phyloP scores from a whole-genome alignment of 2,888 invertebrate species.

The Tupiocoris notatus region DNA sequence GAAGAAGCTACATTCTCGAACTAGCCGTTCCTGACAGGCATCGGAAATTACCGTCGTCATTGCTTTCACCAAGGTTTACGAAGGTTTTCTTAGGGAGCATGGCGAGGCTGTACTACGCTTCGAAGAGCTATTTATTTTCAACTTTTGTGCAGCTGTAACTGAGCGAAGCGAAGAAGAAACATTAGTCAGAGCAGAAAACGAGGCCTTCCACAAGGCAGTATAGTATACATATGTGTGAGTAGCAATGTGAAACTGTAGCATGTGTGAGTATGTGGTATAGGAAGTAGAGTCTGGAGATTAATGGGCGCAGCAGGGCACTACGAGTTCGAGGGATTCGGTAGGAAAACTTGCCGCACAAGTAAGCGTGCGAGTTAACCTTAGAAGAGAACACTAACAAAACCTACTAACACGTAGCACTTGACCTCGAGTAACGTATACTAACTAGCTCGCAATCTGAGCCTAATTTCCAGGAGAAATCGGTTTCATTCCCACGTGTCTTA shows the following conservation, averaged over 20 bases:
- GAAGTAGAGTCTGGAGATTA: neutral
- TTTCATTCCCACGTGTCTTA: neutral
- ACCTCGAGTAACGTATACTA: neutral
- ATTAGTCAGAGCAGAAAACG: conserved; percentile 15
- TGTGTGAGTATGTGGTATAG: neutral
- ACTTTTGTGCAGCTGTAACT: conserved; percentile 24
- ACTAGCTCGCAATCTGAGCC: neutral
- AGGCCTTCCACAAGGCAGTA: too few relatives aligned
- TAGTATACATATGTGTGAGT: too few relatives aligned
- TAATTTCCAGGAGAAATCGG: neutral
- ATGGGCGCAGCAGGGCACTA: neutral
- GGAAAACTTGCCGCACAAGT: neutral
- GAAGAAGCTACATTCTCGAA: too few relatives aligned
- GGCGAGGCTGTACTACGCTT: neutral
- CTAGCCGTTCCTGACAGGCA: too few relatives aligned
- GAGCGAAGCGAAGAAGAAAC: conserved; percentile 13
- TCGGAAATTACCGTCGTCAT: too few relatives aligned
- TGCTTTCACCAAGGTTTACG: too few relatives aligned
- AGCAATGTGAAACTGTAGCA: neutral
- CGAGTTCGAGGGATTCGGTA: neutral
- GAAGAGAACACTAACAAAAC: too few relatives aligned
- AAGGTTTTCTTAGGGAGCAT: too few relatives aligned
- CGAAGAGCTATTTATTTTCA: conserved; percentile 21
- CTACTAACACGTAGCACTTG: neutral
- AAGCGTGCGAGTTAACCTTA: neutral